Evolutionary conservation across 2,888 invertebrate species (phyloP).

Genomic region (Drosophila engyochracea): DNA sequence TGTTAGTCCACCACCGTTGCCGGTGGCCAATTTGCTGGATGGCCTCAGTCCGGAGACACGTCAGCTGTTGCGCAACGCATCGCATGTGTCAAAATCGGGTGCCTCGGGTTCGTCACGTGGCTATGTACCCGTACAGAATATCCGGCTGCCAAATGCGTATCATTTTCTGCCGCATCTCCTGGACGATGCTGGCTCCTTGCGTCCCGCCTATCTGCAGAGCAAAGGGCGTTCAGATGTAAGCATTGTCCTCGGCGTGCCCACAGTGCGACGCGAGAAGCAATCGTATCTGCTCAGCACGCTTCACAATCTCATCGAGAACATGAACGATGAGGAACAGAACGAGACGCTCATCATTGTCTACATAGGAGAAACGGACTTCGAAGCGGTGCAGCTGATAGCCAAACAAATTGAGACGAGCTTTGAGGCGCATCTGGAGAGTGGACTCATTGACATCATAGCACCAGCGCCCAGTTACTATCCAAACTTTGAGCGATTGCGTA

Average conservation of each 20-base stretch:
- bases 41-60: slow-evolving; percentile 85
- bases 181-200: slow-evolving; percentile 91
- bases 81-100: slow-evolving; percentile 63
- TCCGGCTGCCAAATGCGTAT: slow-evolving; percentile 92
- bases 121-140: slow-evolving; percentile 85
- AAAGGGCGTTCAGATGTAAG: slow-evolving; percentile 91
- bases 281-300: slow-evolving; percentile 94
- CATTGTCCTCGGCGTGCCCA: slow-evolving; percentile 94
- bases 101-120: slow-evolving; percentile 62
- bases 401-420: slow-evolving; percentile 92
- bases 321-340: slow-evolving; percentile 90
- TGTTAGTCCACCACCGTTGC: slow-evolving; percentile 50
- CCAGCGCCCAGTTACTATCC: slow-evolving; percentile 96
- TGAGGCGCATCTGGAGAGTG: slow-evolving; percentile 90
- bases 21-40: slow-evolving; percentile 79
- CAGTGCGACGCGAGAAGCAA: slow-evolving; percentile 94
- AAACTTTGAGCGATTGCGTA: slow-evolving; percentile 90
- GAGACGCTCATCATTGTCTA: slow-evolving; percentile 94
- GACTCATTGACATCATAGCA: slow-evolving; percentile 95
- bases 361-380: slow-evolving; percentile 93
- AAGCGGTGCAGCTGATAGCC: slow-evolving; percentile 91
- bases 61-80: slow-evolving; percentile 86
- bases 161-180: slow-evolving; percentile 95
- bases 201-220: slow-evolving; percentile 92
- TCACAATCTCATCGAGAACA: slow-evolving; percentile 92